These are phyloP conservation scores for Promerops cafer DNA, from an alignment of 2,113 vertebrate species.

Conservation along the genomic window DNA sequence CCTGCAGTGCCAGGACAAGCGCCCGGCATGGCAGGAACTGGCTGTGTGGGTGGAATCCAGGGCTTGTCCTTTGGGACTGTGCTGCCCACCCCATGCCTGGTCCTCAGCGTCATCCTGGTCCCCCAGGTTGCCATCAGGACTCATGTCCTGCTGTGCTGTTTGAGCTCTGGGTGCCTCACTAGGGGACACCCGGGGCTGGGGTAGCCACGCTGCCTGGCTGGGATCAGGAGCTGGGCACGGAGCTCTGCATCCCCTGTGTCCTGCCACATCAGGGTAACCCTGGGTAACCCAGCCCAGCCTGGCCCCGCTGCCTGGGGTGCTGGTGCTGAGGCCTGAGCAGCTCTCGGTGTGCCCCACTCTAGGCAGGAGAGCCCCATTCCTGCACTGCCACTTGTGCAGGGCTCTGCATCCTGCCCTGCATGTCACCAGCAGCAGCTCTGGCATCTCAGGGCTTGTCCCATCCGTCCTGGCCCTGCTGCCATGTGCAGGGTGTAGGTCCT, in stretches of 20 bases:
- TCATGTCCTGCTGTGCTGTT: rapidly evolving
- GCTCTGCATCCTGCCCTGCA: background rate
- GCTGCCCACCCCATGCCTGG: background rate
- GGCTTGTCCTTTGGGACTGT: background rate
- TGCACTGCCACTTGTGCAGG: background rate
- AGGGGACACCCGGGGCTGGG: rapidly evolving
- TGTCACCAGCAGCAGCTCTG: background rate
- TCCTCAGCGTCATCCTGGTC: background rate
- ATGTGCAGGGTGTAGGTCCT: rapidly evolving
- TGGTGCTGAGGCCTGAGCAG: background rate
- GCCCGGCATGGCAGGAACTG: rapidly evolving
- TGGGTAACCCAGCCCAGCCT: background rate
- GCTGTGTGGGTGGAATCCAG: rapidly evolving
- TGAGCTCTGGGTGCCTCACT: background rate
- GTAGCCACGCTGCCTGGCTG: background rate
- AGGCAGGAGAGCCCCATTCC: background rate
- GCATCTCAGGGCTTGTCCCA: background rate
- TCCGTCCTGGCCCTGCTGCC: background rate
- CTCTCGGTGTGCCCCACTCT: background rate
- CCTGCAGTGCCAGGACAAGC: rapidly evolving
- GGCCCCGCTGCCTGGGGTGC: rapidly evolving
- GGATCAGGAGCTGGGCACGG: rapidly evolving
- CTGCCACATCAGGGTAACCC: rapidly evolving
- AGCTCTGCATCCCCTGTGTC: background rate
- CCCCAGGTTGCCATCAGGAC: background rate